Evolutionary conservation across 30 jellyfish, hydroid and myxozoan species (phyloP), one percentile per base, ranked within the genome.

Genomic region (Calvadosia cruxmelitensis): DNA sequence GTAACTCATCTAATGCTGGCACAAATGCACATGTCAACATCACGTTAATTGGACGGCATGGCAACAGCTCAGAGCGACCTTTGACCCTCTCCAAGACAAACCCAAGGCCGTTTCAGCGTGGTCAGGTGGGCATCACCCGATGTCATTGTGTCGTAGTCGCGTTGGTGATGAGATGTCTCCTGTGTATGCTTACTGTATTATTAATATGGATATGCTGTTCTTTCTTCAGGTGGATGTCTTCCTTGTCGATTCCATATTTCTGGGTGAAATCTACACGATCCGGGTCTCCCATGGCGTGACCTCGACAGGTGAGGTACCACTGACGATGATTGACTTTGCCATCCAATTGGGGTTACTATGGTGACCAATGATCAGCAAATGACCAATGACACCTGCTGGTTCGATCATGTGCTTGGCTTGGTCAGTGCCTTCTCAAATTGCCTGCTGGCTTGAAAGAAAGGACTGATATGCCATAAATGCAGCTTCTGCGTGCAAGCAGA

Each of bases 281-380:
- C 83, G 99, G 29, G 78, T 91, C 48, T 95, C 94, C 23, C 99
- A 91, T 68, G 77, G 82, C 35, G 94, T 95, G n/a, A 77, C 94
- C 3, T n/a, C n/a, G n/a, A n/a, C n/a, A n/a, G n/a, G n/a, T n/a
- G n/a, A n/a, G n/a, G n/a, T n/a, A n/a, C n/a, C n/a, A n/a, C n/a
- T n/a, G n/a, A n/a, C n/a, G n/a, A n/a, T n/a, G n/a, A n/a, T n/a
- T n/a, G n/a, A n/a, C n/a, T n/a, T n/a, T n/a, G n/a, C n/a, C n/a
- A n/a, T n/a, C n/a, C n/a, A n/a, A n/a, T n/a, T n/a, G n/a, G n/a
- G n/a, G n/a, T n/a, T n/a, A n/a, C n/a, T n/a, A n/a, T n/a, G n/a
- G n/a, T n/a, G n/a, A n/a, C n/a, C n/a, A n/a, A n/a, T n/a, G n/a
- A n/a, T n/a, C n/a, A n/a, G n/a, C n/a, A n/a, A n/a, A n/a, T n/a